These are phyloP conservation scores for Sciaenops ocellatus DNA, from an alignment of 2,797 vertebrate genomes.

Conservation along the genomic window DNA sequence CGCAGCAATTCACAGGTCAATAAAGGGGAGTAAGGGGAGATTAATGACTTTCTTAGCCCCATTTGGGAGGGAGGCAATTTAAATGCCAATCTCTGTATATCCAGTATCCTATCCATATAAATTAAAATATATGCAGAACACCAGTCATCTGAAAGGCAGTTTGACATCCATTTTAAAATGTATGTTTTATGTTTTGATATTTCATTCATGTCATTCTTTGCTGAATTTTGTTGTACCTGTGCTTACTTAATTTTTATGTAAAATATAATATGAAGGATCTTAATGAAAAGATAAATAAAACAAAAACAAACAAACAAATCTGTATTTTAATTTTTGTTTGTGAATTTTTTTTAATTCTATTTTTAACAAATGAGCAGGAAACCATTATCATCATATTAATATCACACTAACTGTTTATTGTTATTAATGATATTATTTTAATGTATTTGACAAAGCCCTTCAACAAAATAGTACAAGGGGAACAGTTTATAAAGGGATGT, in stretches of 20 bases:
- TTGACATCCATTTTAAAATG: not conserved
- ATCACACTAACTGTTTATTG: not conserved
- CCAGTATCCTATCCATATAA: not conserved
- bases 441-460: not conserved
- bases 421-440: not conserved
- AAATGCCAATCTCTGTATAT: constrained; percentile 8
- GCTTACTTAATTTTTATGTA: not conserved
- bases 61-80: not conserved
- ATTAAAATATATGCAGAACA: constrained; percentile 6
- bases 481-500: constrained; percentile 13
- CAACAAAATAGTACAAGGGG: not conserved
- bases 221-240: not conserved
- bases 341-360: not conserved
- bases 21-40: not conserved
- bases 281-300: constrained; percentile 11
- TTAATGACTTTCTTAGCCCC: constrained; percentile 5
- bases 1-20: not conserved
- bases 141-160: not conserved
- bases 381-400: constrained; percentile 1
- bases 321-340: not conserved
- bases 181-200: constrained; percentile 4
- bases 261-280: not conserved
- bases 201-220: constrained; percentile 12
- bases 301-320: not conserved
- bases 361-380: no score